phyloP scores from a whole-genome alignment of 2,797 vertebrate species.

The Ispidina picta region DNA sequence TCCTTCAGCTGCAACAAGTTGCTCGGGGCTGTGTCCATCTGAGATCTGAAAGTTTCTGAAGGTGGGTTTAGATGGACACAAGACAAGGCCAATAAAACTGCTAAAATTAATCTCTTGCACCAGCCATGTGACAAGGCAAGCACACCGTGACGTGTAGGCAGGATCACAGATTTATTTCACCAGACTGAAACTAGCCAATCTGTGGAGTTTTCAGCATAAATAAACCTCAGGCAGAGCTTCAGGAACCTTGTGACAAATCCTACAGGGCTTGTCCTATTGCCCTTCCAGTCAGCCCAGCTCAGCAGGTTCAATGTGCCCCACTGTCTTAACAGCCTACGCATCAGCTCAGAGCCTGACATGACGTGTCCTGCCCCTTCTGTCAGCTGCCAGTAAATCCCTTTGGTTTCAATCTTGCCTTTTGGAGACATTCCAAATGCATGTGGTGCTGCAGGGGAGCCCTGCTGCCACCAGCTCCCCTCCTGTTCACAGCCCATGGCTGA shows the following conservation, averaged over 20 bases:
- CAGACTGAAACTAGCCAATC: neutral
- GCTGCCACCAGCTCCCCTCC: neutral
- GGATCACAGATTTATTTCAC: neutral
- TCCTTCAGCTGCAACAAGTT: neutral
- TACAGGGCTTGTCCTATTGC: neutral
- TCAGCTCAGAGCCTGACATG: neutral
- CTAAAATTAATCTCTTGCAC: neutral
- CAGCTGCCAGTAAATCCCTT: neutral
- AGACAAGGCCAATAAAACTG: accelerated
- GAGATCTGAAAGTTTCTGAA: neutral
- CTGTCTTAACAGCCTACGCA: accelerated
- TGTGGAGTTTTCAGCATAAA: neutral
- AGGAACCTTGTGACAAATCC: neutral
- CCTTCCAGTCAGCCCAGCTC: neutral
- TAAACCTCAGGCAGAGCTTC: neutral
- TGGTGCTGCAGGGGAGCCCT: neutral
- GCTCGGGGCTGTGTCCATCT: accelerated
- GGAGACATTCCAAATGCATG: neutral
- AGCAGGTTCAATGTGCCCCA: neutral
- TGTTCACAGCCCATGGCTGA: accelerated
- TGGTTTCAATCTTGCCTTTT: accelerated
- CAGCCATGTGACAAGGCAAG: accelerated
- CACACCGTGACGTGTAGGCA: accelerated
- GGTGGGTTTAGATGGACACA: neutral
- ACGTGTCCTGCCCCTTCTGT: accelerated